These are phyloP conservation scores for Choloepus hoffmanni DNA, from an alignment of 2,113 vertebrate species.

Conservation along the genomic window DNA sequence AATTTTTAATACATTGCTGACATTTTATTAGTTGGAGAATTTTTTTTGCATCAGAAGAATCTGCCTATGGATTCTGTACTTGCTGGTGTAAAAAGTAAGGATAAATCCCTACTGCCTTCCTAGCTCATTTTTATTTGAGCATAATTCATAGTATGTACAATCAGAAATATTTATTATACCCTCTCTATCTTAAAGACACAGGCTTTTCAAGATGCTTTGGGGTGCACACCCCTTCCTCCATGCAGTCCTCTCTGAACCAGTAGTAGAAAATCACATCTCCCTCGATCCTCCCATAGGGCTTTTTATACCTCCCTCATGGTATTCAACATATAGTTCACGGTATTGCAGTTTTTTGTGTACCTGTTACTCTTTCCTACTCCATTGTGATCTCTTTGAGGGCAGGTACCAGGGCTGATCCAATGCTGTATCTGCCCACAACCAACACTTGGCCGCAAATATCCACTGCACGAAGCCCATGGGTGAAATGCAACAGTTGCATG, in stretches of 20 bases:
- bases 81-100: slow-evolving; percentile 59
- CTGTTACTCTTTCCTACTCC: not conserved
- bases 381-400: not conserved
- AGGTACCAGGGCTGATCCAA: not conserved
- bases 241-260: not conserved
- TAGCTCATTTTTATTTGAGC: slow-evolving; percentile 66
- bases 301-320: too few relatives aligned
- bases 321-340: not conserved
- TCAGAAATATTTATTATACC: slow-evolving; percentile 31
- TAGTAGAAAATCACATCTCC: not conserved
- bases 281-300: not conserved
- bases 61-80: slow-evolving; percentile 54
- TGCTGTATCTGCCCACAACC: not conserved
- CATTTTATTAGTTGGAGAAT: slow-evolving; percentile 64
- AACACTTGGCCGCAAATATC: not conserved
- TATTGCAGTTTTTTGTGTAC: not conserved
- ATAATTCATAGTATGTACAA: slow-evolving; percentile 38
- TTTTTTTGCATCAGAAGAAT: slow-evolving; percentile 44
- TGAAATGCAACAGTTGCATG: not conserved
- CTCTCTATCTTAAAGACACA: slow-evolving; percentile 46
- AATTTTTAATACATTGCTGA: slow-evolving; percentile 68
- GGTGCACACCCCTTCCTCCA: not conserved
- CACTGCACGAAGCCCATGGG: not conserved
- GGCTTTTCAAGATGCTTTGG: not conserved
- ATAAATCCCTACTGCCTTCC: slow-evolving; percentile 21